A percentile compares a stretch with the other conserved stretches of the same genome.
These are phyloP conservation scores for Thalassarche chlororhynchos DNA, from an alignment of 2,113 vertebrate genomes.

Conservation along the genomic window DNA sequence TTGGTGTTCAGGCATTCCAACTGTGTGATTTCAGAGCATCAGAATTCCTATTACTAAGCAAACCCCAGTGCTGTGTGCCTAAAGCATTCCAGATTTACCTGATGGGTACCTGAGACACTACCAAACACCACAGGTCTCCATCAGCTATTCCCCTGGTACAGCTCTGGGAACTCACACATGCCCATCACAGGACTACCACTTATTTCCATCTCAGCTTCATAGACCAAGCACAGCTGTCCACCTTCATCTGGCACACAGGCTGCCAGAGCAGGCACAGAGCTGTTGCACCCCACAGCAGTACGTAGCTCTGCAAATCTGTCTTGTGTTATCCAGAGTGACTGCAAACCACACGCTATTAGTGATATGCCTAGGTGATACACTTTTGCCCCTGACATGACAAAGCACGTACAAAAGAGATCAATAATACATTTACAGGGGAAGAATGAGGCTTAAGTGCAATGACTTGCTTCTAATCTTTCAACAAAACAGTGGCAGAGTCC, in stretches of 20 bases:
- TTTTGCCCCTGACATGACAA: neutral
- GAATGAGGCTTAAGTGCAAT: neutral
- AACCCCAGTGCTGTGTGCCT: neutral
- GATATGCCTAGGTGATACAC: neutral
- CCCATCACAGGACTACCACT: neutral
- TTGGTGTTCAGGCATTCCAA: neutral
- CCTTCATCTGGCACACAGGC: neutral
- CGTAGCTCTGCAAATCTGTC: neutral
- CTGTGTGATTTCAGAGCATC: neutral
- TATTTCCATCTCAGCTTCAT: neutral
- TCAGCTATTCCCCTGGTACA: neutral
- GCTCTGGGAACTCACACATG: neutral
- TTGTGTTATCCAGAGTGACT: neutral
- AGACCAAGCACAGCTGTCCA: neutral
- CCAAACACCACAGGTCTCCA: neutral
- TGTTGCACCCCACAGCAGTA: neutral
- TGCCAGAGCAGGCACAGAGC: neutral
- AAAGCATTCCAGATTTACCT: neutral
- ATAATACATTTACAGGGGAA: neutral
- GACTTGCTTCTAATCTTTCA: neutral
- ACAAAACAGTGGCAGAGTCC: neutral
- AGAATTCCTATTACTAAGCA: neutral
- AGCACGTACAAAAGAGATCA: neutral
- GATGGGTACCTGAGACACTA: neutral
- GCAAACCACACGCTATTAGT: neutral